Evolutionary conservation across 1,140 invertebrate species (phyloP).

Genomic region (Kradibia gibbosae): DNA sequence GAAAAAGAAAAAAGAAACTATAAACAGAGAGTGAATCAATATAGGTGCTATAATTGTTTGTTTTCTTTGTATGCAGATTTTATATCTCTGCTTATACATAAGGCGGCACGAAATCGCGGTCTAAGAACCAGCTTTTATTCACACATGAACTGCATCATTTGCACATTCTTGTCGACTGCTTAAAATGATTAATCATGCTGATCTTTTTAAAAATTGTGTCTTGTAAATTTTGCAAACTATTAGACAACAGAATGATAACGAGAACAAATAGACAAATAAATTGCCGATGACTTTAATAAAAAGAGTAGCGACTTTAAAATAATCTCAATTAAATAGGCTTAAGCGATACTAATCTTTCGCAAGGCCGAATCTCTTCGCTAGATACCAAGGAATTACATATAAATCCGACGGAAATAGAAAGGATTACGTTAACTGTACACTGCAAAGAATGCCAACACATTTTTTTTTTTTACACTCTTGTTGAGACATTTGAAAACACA

Average conservation of each 20-base stretch:
- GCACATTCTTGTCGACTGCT: slow-evolving; percentile 1
- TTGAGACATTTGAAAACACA: background rate
- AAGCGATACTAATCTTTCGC: background rate
- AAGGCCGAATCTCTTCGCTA: slow-evolving; percentile 5
- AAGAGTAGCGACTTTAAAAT: background rate
- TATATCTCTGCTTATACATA: slow-evolving; percentile 10
- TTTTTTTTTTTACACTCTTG: background rate
- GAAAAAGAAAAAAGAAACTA: background rate
- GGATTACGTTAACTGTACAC: background rate
- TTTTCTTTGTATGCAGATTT: slow-evolving; percentile 24
- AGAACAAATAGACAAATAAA: background rate
- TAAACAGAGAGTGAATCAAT: slow-evolving; percentile 6
- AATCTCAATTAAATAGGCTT: background rate
- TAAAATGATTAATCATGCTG: slow-evolving; percentile 3
- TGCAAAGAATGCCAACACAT: background rate
- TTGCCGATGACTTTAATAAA: background rate
- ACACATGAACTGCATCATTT: background rate
- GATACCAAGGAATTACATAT: background rate
- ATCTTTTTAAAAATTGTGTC: background rate
- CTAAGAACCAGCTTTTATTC: slow-evolving; percentile 14
- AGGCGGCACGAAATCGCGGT: background rate
- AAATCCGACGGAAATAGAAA: slow-evolving; percentile 3
- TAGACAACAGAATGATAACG: background rate
- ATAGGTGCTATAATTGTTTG: background rate
- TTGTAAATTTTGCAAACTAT: slow-evolving; percentile 10